Percentiles rank a stretch among this genome's conserved stretches.
These are phyloP conservation scores for Sphenopsis melanotis DNA, from an alignment of 2,797 vertebrate genomes.

Conservation along the genomic window DNA sequence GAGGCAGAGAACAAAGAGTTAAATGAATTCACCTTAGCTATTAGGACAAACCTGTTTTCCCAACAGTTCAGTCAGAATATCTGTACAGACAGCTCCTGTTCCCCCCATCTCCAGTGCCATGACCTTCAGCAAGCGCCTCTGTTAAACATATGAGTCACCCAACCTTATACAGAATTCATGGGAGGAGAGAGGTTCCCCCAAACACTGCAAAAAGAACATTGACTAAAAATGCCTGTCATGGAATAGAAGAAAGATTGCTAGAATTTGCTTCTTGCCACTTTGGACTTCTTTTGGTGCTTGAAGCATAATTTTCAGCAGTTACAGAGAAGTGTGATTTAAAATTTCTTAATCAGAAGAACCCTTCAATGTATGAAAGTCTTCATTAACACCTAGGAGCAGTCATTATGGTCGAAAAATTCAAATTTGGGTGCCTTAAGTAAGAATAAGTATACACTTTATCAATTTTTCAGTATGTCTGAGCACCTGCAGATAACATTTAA, in stretches of 20 bases:
- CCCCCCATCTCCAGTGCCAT: no score
- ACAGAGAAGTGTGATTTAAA: neutral
- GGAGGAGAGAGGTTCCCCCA: neutral
- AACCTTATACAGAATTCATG: neutral
- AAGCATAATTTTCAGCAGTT: neutral
- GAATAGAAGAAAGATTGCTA: neutral
- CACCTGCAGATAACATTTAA: conserved; percentile 25
- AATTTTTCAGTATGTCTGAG: conserved; percentile 13
- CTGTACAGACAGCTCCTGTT: neutral
- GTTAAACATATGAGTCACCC: neutral
- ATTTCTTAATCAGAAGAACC: neutral
- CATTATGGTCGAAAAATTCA: conserved; percentile 12
- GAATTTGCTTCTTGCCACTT: neutral
- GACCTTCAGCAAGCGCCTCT: neutral
- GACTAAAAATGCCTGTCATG: neutral
- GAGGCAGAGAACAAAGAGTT: neutral
- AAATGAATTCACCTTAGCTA: neutral
- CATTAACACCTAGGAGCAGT: neutral
- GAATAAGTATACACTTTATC: neutral
- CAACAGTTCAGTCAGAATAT: neutral
- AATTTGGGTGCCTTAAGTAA: neutral
- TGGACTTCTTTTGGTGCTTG: neutral
- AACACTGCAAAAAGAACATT: neutral
- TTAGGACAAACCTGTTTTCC: neutral
- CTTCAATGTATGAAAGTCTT: neutral